phyloP scores from a whole-genome alignment of 2,113 vertebrate species.

The Megaptera novaeangliae region DNA sequence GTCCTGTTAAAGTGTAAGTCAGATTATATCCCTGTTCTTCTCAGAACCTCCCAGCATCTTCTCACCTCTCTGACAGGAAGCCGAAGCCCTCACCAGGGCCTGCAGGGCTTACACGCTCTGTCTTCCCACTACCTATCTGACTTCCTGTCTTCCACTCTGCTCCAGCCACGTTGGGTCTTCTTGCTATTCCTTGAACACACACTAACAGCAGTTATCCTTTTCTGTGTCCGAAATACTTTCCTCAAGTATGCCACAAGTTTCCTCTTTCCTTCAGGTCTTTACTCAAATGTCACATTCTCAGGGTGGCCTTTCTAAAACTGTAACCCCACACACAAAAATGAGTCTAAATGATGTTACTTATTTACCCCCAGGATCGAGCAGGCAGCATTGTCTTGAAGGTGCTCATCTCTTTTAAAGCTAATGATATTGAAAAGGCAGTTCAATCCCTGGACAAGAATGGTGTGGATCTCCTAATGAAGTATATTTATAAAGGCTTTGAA shows the following conservation, averaged over 20 bases:
- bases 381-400: constrained; percentile 96
- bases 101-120: fast-evolving
- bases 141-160: fast-evolving
- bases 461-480: constrained; percentile 98
- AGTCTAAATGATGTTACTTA: background rate
- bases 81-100: background rate
- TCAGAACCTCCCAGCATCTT: background rate
- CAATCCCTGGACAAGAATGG: constrained; percentile 95
- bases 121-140: fast-evolving
- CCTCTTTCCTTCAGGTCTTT: background rate
- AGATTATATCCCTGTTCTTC: background rate
- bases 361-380: constrained; percentile 89
- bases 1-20: background rate
- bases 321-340: background rate
- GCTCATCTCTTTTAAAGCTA: constrained; percentile 95
- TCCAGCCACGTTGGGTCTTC: background rate
- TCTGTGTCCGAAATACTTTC: background rate
- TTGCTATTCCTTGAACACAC: background rate
- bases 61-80: background rate
- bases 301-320: background rate
- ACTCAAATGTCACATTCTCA: background rate
- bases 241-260: background rate
- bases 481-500: constrained; percentile 99
- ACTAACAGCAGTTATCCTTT: background rate
- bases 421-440: constrained; percentile 95